Conservation (phyloP, 2,113 vertebrate genomes). For the Onychostoma macrolepis region DNA sequence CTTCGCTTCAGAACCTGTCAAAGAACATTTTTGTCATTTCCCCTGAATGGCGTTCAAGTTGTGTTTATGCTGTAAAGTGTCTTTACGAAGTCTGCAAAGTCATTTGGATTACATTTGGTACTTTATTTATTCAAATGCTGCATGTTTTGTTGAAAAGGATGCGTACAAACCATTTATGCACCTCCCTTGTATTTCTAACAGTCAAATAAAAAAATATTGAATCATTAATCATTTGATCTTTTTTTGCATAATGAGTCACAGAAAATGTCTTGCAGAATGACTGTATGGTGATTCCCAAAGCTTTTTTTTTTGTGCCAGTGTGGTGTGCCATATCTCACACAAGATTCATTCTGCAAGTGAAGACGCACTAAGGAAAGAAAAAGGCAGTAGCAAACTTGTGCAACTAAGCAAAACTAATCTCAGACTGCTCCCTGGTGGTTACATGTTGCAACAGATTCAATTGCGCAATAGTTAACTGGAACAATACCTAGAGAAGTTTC, state of each 20-base stretch:
- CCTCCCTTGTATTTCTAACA: not conserved
- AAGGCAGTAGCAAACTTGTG: not conserved
- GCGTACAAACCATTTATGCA: not conserved
- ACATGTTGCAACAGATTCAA: not conserved
- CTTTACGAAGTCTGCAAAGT: not conserved
- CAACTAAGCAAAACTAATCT: not conserved
- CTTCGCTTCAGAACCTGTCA: not conserved
- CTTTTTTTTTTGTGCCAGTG: not conserved
- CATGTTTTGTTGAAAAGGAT: not conserved
- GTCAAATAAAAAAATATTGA: not conserved
- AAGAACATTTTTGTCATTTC: conserved; percentile 26
- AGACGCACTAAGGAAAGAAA: not conserved
- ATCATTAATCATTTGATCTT: no score
- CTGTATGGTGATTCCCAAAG: not conserved
- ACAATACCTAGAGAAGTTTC: not conserved
- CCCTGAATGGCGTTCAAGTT: not conserved
- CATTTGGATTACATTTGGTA: not conserved
- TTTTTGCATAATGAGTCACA: not conserved
- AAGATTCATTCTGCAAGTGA: not conserved
- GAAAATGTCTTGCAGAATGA: not conserved
- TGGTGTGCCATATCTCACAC: not conserved
- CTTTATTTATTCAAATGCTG: not conserved
- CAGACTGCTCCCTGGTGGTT: conserved; percentile 32
- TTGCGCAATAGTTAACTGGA: not conserved
- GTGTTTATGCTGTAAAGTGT: not conserved